Evolutionary conservation across 2,888 invertebrate species (phyloP).

Genomic region (Hyppa rectilinea): DNA sequence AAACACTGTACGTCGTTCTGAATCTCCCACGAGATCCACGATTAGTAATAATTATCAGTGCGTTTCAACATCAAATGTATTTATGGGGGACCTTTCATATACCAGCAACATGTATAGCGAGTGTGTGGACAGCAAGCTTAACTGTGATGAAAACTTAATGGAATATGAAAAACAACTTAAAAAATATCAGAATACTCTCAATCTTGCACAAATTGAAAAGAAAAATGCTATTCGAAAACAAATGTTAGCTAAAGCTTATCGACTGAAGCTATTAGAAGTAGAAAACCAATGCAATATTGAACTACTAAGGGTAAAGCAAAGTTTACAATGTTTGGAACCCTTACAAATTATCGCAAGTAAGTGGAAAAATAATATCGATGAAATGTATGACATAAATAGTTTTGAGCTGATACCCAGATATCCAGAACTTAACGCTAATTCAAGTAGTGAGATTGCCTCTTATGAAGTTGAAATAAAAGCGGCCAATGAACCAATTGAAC

Average conservation of each 20-base stretch:
- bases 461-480: constrained; percentile 67
- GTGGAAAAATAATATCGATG: constrained; percentile 79
- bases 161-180: constrained; percentile 87
- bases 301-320: constrained; percentile 85
- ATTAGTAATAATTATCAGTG: constrained; percentile 54
- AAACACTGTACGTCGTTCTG: constrained; percentile 43
- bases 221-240: constrained; percentile 87
- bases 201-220: constrained; percentile 86
- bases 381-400: constrained; percentile 77
- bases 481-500: constrained; percentile 60
- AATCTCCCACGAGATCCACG: constrained; percentile 40
- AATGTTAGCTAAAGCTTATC: constrained; percentile 87
- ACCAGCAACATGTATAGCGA: constrained; percentile 72
- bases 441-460: constrained; percentile 72
- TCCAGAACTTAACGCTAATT: constrained; percentile 77
- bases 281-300: constrained; percentile 89
- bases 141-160: constrained; percentile 82
- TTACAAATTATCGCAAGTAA: constrained; percentile 83
- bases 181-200: constrained; percentile 85
- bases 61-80: constrained; percentile 57
- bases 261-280: constrained; percentile 84
- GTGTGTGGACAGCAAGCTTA: constrained; percentile 80
- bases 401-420: constrained; percentile 82
- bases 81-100: constrained; percentile 58
- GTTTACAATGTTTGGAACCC: constrained; percentile 86